Evolutionary conservation across 2,888 invertebrate species (phyloP), one percentile per base, ranked within the genome.

Genomic region (Cataglyphis cursor): DNA sequence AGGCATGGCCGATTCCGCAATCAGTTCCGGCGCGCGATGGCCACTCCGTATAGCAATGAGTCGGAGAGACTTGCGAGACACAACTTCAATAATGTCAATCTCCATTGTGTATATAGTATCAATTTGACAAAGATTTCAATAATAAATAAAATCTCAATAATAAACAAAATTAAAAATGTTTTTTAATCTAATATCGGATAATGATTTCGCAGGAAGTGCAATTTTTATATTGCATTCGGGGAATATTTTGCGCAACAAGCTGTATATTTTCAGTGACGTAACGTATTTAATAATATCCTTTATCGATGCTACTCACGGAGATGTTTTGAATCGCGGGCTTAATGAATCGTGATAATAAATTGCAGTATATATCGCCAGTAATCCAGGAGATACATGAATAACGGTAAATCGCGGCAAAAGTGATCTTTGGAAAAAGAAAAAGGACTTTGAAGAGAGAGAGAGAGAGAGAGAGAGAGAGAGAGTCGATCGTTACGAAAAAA

Each of bases 401-500:
- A 57, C 15, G 44, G 21, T 24, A 31, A 41, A 5, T 10, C 41
- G 18, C n/a, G 8, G 48, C 38, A 38, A 57, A 21, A 59, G 78
- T 35, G 41, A 59, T 24, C 54, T 38, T 59, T 51, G 48, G 48
- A 21, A 59, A 44, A 72, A 70, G 21, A 68, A 41, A 57, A 24
- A 31, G n/a, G 66, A n/a, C 57, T 66, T 66, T 66, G 31, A 31
- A n/a, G 18, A 41, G 48, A n/a, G 78, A 80, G 72, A 78, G 59
- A 78, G 70, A 41, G 76, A 78, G 76, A 78, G 54, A 41, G 12
- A 41, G 41, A 41, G 41, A n/a, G 18, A 41, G 48, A n/a, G 78
- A 80, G 59, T 9, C 61, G 18, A n/a, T 21, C 54, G 82, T 88
- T 88, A 86, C 89, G 88, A 88, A 88, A 88, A 88, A 87, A 74